A percentile compares a stretch with the other conserved stretches of the same genome.
These are phyloP conservation scores for Cuniculus paca DNA, from an alignment of 2,797 vertebrate genomes.

Conservation along the genomic window DNA sequence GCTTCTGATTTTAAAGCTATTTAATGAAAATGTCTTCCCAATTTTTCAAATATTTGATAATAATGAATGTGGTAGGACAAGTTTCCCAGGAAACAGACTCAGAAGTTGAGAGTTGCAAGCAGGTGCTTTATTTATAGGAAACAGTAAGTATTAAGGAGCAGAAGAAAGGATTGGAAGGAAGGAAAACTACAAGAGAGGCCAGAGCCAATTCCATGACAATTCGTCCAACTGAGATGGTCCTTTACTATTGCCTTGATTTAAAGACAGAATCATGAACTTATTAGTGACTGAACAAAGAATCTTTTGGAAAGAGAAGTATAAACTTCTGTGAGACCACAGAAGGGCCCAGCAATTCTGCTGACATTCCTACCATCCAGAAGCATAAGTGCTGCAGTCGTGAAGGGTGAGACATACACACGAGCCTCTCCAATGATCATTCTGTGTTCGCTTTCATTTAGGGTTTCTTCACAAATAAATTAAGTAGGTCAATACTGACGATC, in stretches of 20 bases:
- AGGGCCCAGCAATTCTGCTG: neutral
- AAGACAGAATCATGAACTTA: neutral
- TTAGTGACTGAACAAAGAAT: neutral
- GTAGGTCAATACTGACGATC: neutral
- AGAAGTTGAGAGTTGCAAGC: constrained; percentile 13
- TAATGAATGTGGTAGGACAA: constrained; percentile 25
- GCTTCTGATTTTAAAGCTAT: constrained; percentile 60
- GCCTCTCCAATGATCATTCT: neutral
- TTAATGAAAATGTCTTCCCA: constrained; percentile 43
- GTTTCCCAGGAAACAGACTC: constrained; percentile 69
- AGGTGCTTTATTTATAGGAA: constrained; percentile 58
- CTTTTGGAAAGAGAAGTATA: neutral
- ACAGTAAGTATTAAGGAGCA: constrained; percentile 4
- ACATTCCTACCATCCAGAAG: neutral
- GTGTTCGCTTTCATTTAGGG: neutral
- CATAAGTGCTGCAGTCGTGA: neutral
- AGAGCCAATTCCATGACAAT: neutral
- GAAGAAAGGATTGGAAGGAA: neutral
- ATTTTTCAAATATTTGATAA: constrained; percentile 68
- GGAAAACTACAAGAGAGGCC: neutral
- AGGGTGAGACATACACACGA: neutral
- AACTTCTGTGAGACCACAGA: neutral
- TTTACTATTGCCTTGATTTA: neutral
- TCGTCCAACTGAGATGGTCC: neutral
- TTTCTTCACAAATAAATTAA: neutral